Conservation (phyloP, 2,113 vertebrate genomes). For the Python bivittatus region DNA sequence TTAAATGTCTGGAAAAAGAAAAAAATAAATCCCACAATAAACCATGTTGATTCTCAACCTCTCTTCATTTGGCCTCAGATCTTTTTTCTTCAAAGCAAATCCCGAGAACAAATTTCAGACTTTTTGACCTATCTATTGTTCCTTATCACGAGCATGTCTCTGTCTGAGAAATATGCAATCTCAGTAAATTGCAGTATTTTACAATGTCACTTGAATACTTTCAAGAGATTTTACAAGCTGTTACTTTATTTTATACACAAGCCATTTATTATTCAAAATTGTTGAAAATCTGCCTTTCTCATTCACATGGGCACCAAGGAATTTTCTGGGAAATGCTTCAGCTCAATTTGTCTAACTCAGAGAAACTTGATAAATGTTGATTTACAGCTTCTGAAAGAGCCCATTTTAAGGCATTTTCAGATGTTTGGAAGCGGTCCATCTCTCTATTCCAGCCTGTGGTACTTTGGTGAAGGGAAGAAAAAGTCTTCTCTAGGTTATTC, state of each 20-base stretch:
- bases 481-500: background rate
- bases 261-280: slow-evolving; percentile 9
- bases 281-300: background rate
- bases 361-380: background rate
- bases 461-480: background rate
- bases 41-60: slow-evolving; percentile 24
- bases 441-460: background rate
- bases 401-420: background rate
- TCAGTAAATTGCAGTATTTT: slow-evolving; percentile 21
- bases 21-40: slow-evolving; percentile 19
- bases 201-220: slow-evolving; percentile 21
- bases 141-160: slow-evolving; percentile 14
- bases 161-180: background rate
- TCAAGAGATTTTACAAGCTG: slow-evolving; percentile 8
- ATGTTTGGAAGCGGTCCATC: background rate
- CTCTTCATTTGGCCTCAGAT: slow-evolving; percentile 29
- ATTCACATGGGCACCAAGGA: background rate
- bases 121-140: slow-evolving; percentile 3
- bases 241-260: slow-evolving; percentile 11
- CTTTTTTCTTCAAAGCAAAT: slow-evolving; percentile 17
- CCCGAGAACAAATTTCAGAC: background rate
- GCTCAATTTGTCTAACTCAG: slow-evolving; percentile 20
- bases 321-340: slow-evolving; percentile 20
- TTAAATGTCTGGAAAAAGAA: slow-evolving; percentile 35
- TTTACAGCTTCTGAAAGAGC: background rate